A percentile compares a stretch with the other conserved stretches of the same genome.
Conservation (phyloP, 2,888 invertebrate genomes). For the Cotesia congregata region DNA sequence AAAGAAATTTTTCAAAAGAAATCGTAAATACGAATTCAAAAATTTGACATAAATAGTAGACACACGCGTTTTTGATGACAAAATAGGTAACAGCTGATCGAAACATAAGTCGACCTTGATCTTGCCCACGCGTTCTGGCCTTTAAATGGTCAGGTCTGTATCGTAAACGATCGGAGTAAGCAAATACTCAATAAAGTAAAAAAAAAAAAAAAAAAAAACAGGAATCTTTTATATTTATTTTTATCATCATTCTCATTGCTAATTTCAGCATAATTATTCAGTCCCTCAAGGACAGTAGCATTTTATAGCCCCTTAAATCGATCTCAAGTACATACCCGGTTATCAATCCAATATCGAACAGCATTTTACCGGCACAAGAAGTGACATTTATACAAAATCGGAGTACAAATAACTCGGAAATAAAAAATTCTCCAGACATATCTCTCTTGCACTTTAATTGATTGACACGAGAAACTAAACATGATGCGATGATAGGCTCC, state of each 20-base stretch:
- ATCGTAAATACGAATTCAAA: not conserved
- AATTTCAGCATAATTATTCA: too few species aligned
- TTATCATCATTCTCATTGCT: not conserved
- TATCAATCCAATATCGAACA: too few species aligned
- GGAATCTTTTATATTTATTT: constrained; percentile 3
- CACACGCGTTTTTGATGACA: constrained; percentile 26
- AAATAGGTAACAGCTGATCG: constrained; percentile 51
- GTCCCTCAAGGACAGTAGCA: not conserved
- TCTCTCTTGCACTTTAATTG: not conserved
- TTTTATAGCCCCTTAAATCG: too few species aligned
- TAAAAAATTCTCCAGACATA: not conserved
- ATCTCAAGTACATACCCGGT: too few species aligned
- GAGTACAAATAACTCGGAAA: not conserved
- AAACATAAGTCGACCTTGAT: constrained; percentile 55
- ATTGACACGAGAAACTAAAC: constrained; percentile 10
- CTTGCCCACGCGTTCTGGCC: constrained; percentile 57
- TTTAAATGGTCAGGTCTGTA: constrained; percentile 53
- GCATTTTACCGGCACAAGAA: too few species aligned
- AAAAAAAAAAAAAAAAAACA: not conserved
- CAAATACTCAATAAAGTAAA: constrained; percentile 9
- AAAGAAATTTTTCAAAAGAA: not conserved
- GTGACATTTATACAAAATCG: too few species aligned
- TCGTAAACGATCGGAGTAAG: constrained; percentile 36
- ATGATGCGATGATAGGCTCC: constrained; percentile 69
- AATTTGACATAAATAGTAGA: not conserved